Evolutionary conservation across 2,888 invertebrate genomes (phyloP), one percentile per base, ranked within the genome.

Genomic region (Limnephilus lunatus): DNA sequence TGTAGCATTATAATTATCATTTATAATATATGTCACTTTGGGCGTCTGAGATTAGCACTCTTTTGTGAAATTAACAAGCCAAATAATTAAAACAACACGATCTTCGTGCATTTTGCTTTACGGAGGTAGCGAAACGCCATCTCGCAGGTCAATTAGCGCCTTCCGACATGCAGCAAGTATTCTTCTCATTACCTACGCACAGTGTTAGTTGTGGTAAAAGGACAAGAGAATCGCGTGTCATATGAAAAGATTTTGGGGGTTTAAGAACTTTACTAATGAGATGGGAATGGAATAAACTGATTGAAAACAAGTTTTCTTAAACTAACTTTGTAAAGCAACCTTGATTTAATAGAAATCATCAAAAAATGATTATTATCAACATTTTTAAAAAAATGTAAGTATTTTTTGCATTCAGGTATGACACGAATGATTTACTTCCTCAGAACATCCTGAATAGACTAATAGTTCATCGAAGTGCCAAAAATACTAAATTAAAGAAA

Each of bases 71-170:
- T 91, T 85, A 89, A 89, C 85, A 85, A 91, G 86, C 82, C 89
- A 90, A 91, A 92, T 93, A 93, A 93, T 92, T 90, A 87, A 89
- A 91, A 39, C 82, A 87, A 88, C 93, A 92, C 93, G 92, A 92
- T 44, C 85, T 85, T 92, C 93, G 93, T 93, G 92, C 83, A 88
- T 90, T 91, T 89, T 85, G 80, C 92, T 90, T 93, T 90, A 92
- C 85, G 90, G 87, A 91, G 81, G 86, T 90, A 81, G 85, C 81
- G 85, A 44, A 85, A 4, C 53, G 44, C 31, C 85, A 68, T 92
- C 92, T 85, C 85, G n/a, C 82, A 82, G 82, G 90, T 83, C 83
- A 90, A 90, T 90, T 90, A 90, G 53, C 81, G 81, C 81, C 68
- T 25, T 9, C 25, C 25, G n/a, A 25, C 25, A 9, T 68, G 68